phyloP scores from a whole-genome alignment of 2,797 vertebrate genomes.

The Malacoraja senta region DNA sequence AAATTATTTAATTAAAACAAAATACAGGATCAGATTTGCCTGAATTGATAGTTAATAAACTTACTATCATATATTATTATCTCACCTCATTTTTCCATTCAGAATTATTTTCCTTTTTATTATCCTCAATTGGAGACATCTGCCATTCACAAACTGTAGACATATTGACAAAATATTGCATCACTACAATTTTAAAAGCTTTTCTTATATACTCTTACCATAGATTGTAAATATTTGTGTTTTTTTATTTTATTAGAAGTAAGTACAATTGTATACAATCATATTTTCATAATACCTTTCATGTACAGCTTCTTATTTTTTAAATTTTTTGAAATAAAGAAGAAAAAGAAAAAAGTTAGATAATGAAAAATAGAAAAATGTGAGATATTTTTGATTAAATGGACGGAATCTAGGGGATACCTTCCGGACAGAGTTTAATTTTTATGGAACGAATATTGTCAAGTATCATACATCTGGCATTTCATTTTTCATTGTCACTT shows the following conservation, averaged over 20 bases:
- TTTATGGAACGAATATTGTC: neutral
- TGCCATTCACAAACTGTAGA: neutral
- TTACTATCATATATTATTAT: neutral
- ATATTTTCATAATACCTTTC: too few species aligned
- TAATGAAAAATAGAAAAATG: too few species aligned
- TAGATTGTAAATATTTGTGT: neutral
- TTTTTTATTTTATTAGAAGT: too few species aligned
- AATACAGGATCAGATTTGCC: neutral
- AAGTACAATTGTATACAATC: too few species aligned
- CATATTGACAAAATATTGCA: constrained; percentile 17
- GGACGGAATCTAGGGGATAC: neutral
- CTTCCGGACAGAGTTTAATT: neutral
- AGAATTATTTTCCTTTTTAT: neutral
- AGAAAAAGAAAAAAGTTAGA: too few species aligned
- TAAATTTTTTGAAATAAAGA: too few species aligned
- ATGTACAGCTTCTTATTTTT: too few species aligned
- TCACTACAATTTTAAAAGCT: neutral
- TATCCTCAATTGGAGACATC: neutral
- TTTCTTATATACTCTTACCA: neutral
- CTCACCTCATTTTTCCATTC: neutral
- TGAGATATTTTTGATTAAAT: neutral
- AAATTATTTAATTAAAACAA: neutral
- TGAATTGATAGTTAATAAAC: neutral
- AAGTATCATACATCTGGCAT: neutral
- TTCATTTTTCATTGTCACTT: neutral